Evolutionary conservation across 2,113 vertebrate species (phyloP).

Genomic region (Gallinago paraguaiae): DNA sequence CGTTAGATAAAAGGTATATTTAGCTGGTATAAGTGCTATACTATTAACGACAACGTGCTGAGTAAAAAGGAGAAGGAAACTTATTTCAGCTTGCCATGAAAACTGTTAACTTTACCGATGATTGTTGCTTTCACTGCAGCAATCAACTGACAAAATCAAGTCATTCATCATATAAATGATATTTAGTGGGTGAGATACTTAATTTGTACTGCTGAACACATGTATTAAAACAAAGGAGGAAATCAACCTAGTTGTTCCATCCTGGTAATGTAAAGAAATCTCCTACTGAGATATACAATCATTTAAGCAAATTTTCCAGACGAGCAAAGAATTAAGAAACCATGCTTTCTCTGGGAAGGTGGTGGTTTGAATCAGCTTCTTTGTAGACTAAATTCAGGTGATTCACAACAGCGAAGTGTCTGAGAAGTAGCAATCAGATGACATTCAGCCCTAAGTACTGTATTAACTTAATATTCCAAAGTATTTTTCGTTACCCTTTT

Average conservation of each 20-base stretch:
- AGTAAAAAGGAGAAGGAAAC: neutral
- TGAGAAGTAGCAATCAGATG: neutral
- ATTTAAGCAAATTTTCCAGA: neutral
- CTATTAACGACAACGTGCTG: neutral
- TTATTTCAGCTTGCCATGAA: neutral
- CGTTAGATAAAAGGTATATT: neutral
- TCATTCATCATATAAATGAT: neutral
- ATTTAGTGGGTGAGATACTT: neutral
- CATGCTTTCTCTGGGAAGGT: neutral
- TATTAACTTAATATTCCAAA: slow-evolving; percentile 3
- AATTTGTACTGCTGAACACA: neutral
- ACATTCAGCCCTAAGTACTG: neutral
- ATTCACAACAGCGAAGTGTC: neutral
- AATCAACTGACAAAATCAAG: neutral
- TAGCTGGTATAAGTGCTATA: neutral
- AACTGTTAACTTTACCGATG: neutral
- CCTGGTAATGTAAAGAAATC: neutral
- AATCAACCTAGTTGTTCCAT: neutral
- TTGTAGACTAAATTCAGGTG: neutral
- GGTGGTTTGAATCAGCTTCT: neutral
- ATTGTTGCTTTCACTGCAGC: neutral
- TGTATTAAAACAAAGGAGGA: neutral
- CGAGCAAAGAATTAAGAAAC: neutral
- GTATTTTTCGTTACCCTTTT: neutral
- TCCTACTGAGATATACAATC: neutral